Conservation (phyloP, 2,113 vertebrate genomes). For the Polyodon spathula region DNA sequence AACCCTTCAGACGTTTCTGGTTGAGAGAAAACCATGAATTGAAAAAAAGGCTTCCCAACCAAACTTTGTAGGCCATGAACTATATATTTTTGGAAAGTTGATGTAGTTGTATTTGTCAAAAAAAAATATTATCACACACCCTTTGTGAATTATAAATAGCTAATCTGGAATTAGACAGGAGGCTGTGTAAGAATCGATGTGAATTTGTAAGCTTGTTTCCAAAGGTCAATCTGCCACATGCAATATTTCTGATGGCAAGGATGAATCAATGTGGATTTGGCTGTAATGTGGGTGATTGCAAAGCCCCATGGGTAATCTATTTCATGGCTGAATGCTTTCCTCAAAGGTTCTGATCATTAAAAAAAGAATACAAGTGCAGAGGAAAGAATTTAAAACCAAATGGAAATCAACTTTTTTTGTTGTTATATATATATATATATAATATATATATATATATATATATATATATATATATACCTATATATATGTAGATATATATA, state of each 20-base stretch:
- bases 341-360: constrained; percentile 5
- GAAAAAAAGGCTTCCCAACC: too few species aligned
- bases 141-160: neutral
- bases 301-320: constrained; percentile 4
- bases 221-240: neutral
- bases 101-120: neutral
- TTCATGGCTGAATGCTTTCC: neutral
- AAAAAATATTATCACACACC: neutral
- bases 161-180: constrained; percentile 1
- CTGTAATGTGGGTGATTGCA: neutral
- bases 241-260: neutral
- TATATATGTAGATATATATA: too few species aligned
- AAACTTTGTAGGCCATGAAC: too few species aligned
- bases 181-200: neutral
- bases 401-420: neutral
- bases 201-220: constrained; percentile 1
- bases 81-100: neutral
- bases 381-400: constrained; percentile 2
- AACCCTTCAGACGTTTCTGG: too few species aligned
- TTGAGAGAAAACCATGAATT: too few species aligned
- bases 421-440: neutral
- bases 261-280: constrained; percentile 5
- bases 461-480: too few species aligned
- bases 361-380: neutral
- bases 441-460: too few species aligned